These are phyloP conservation scores for Microvelia longipes DNA, from an alignment of 1,140 invertebrate genomes.

Conservation along the genomic window DNA sequence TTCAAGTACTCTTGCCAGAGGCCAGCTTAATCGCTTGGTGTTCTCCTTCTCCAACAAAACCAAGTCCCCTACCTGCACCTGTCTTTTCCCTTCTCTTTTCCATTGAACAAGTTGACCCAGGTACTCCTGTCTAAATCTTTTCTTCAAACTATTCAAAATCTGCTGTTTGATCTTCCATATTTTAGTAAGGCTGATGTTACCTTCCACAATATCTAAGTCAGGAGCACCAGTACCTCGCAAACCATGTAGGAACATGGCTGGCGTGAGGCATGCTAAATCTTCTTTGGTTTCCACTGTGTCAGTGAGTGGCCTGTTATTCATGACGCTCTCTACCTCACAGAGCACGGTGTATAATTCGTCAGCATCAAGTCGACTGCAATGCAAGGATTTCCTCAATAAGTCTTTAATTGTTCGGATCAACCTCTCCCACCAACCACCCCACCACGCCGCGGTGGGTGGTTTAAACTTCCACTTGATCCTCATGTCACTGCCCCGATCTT, in stretches of 20 bases:
- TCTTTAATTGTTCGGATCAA: slow-evolving; percentile 26
- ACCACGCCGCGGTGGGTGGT: too few relatives aligned
- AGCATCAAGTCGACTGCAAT: slow-evolving; percentile 18
- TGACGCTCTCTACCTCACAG: slow-evolving; percentile 23
- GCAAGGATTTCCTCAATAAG: slow-evolving; percentile 22
- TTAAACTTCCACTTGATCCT: too few relatives aligned
- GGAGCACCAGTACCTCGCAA: slow-evolving; percentile 15
- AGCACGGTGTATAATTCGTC: slow-evolving; percentile 26
- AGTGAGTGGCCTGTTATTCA: slow-evolving; percentile 28
- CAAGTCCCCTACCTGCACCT: slow-evolving; percentile 11
- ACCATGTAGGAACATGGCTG: slow-evolving; percentile 23
- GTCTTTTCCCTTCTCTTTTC: background rate
- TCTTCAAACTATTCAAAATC: slow-evolving; percentile 5
- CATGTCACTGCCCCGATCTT: too few relatives aligned
- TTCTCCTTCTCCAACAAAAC: slow-evolving; percentile 20
- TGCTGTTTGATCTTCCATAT: background rate
- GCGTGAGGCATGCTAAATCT: slow-evolving; percentile 12
- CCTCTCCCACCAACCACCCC: too few relatives aligned
- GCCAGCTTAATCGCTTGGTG: slow-evolving; percentile 22
- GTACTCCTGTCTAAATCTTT: slow-evolving; percentile 7
- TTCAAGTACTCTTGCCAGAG: slow-evolving; percentile 19
- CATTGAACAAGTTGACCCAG: slow-evolving; percentile 2
- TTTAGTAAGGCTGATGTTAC: background rate
- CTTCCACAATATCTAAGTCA: slow-evolving; percentile 14
- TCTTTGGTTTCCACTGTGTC: slow-evolving; percentile 23